Conservation (phyloP, 2,797 vertebrate species). For the Brotula barbata region DNA sequence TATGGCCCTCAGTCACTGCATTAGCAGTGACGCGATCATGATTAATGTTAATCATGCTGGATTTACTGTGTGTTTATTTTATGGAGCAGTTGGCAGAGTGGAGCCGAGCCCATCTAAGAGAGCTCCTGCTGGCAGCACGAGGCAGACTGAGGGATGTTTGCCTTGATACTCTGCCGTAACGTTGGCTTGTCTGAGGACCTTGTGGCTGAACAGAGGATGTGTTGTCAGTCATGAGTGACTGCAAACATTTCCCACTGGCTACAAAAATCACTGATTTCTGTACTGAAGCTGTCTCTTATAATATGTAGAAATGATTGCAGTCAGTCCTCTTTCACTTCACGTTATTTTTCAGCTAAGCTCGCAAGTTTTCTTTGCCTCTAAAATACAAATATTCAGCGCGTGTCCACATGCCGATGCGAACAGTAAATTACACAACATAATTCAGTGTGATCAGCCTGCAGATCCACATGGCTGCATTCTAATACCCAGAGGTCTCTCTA, state of each 20-base stretch:
- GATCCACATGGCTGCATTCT: slow-evolving; percentile 27
- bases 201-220: slow-evolving; percentile 58
- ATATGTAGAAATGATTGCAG: slow-evolving; percentile 34
- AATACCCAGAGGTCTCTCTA: slow-evolving; percentile 49
- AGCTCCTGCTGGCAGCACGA: slow-evolving; percentile 65
- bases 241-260: slow-evolving; percentile 58
- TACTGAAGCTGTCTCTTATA: slow-evolving; percentile 47
- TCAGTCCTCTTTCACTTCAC: slow-evolving; percentile 2
- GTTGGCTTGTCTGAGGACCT: slow-evolving; percentile 43
- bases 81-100: slow-evolving; percentile 67
- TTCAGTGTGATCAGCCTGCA: slow-evolving; percentile 28
- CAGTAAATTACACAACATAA: not conserved
- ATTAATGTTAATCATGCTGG: slow-evolving; percentile 77
- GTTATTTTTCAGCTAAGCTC: not conserved
- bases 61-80: slow-evolving; percentile 81
- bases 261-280: slow-evolving; percentile 48
- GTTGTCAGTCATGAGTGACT: slow-evolving; percentile 68
- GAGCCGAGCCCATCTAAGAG: slow-evolving; percentile 49
- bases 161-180: slow-evolving; percentile 56
- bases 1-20: slow-evolving; percentile 59
- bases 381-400: not conserved
- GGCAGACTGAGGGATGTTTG: slow-evolving; percentile 62
- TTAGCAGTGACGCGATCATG: slow-evolving; percentile 74
- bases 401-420: slow-evolving; percentile 1
- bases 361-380: slow-evolving; percentile 7